Conservation (phyloP, 2,888 invertebrate species). For the Netelia melanura region DNA sequence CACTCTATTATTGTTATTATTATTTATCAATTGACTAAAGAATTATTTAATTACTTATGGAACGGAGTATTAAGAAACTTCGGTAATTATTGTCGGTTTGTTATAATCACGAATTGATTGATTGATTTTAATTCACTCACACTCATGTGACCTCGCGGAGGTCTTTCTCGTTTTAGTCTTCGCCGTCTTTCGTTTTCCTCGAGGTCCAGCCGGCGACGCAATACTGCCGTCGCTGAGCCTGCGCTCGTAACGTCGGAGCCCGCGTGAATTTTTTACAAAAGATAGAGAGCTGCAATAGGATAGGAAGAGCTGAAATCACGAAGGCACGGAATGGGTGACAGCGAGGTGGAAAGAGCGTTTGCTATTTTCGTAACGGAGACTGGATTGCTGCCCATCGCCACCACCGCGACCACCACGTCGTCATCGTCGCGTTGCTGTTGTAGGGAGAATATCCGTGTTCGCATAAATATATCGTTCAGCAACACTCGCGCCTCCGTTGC, state of each 20-base stretch:
- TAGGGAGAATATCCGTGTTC: slow-evolving; percentile 82
- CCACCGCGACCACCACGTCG: slow-evolving; percentile 22
- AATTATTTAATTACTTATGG: slow-evolving; percentile 1
- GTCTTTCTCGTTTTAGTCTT: slow-evolving; percentile 66
- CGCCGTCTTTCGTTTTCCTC: slow-evolving; percentile 45
- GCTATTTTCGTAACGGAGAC: slow-evolving; percentile 75
- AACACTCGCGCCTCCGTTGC: background rate
- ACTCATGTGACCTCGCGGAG: slow-evolving; percentile 79
- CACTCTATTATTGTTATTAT: slow-evolving; percentile 17
- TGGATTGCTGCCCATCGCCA: slow-evolving; percentile 81
- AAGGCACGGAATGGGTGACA: slow-evolving; percentile 11
- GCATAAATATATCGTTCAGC: slow-evolving; percentile 81
- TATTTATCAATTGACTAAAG: background rate
- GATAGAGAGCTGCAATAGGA: slow-evolving; percentile 3
- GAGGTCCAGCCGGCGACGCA: slow-evolving; percentile 60
- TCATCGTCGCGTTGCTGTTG: slow-evolving; percentile 49
- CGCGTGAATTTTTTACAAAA: slow-evolving; percentile 24
- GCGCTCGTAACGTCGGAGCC: slow-evolving; percentile 23
- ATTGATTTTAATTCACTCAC: slow-evolving; percentile 76
- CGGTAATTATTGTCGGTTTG: slow-evolving; percentile 2
- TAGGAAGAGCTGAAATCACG: slow-evolving; percentile 7
- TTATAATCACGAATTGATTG: background rate
- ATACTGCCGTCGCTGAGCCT: slow-evolving; percentile 58
- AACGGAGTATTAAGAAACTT: background rate
- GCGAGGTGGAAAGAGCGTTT: slow-evolving; percentile 46